Percentiles rank a stretch among this genome's conserved stretches.
Evolutionary conservation across 30 jellyfish, hydroid and myxozoan genomes (phyloP).

Genomic region (Cassiopea andromeda): DNA sequence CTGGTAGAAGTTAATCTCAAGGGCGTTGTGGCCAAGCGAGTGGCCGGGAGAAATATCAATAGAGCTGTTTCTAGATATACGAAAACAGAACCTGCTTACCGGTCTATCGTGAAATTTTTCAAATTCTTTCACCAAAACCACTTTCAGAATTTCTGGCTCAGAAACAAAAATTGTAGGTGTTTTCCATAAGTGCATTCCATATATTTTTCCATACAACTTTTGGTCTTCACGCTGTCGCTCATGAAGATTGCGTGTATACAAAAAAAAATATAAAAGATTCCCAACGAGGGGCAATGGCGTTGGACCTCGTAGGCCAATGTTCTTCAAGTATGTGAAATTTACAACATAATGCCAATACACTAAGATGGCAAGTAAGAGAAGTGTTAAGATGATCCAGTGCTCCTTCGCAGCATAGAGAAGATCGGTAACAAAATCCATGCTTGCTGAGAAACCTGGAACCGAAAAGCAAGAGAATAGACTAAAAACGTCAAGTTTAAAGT

Average conservation of each 20-base stretch:
- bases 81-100: conserved; percentile 2
- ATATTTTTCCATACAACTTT: conserved; percentile 55
- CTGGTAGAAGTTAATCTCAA: neutral
- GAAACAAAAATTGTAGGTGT: conserved; percentile 39
- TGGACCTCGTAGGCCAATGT: conserved; percentile 54
- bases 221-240: neutral
- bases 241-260: conserved; percentile 15
- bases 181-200: conserved; percentile 20
- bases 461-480: neutral
- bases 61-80: too few species aligned
- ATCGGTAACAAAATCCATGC: conserved; percentile 28
- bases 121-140: conserved; percentile 62
- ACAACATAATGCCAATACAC: conserved; percentile 35
- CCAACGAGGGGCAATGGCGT: conserved; percentile 63
- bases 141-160: conserved; percentile 51
- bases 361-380: neutral
- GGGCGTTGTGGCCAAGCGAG: neutral
- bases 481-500: too few species aligned
- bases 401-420: conserved; percentile 4
- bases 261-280: neutral
- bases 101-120: conserved; percentile 59
- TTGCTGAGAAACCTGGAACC: neutral
- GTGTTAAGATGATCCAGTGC: conserved; percentile 44
- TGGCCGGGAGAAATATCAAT: neutral
- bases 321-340: conserved; percentile 31